Evolutionary conservation across 1,140 invertebrate species (phyloP), one percentile per base, ranked within the genome.

Genomic region (Saccostrea echinata): DNA sequence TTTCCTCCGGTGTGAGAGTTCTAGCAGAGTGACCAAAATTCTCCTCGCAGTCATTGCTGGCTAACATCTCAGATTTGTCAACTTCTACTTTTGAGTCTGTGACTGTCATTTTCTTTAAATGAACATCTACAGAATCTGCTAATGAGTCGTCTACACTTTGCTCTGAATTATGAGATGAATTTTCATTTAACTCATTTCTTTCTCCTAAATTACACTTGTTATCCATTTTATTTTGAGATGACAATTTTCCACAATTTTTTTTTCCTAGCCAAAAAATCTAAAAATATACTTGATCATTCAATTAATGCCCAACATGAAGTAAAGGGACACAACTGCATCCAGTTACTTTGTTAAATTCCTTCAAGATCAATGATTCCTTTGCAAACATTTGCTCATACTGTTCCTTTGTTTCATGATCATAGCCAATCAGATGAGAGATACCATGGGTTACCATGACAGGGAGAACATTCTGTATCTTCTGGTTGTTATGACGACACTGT

Each of bases 1-100:
- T 86, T 86, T 94, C 94, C 81, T 92, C 91, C 21, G 76, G 86
- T n/a, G 90, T 92, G 53, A 94, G 89, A 13, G n/a, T 81, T 33
- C 87, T 51, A 33, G 84, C 81, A 11, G 35, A 24, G 24, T 83
- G 81, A 13, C 18, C 4, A 27, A 83, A 83, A 51, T 18, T 76
- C 30, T 76, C 68, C 27, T 76, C 68, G 4, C 24, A 27, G 0
- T 76, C 27, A 11, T 30, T 33, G 16, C 68, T 33, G 11, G 11
- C 16, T 61, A n/a, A 21, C 55, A 21, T 61, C 3, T 33, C 68
- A 30, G 68, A 76, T 33, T 27, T 27, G 0, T 33, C 16, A 16
- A 24, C 13, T 30, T 76, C 68, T 13, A 27, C 4, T 76, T 30
- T 76, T 30, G 64, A 24, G 24, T 71, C 64, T 76, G 68, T 76